Base-by-base conservation (phyloP, 2,113 vertebrate genomes). In the Myrmophylax atrothorax region DNA sequence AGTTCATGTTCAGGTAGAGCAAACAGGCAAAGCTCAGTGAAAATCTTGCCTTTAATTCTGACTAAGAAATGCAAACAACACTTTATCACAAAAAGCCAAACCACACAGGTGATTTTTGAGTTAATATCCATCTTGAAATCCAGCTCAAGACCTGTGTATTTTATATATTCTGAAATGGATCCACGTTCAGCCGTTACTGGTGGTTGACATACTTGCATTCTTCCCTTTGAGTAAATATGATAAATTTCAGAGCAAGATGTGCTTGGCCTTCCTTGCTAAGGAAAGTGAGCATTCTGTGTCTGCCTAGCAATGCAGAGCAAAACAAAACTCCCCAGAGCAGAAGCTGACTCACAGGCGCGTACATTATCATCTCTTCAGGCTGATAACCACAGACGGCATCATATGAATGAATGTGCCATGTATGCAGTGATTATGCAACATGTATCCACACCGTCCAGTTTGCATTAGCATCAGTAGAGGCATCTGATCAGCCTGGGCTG, bases 401-500 rank as follows among this genome's bases (percentile, higher is more conserved):
- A 18, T 66, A 23, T 75, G 85, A 95, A 93, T 80, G 90, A 52
- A 72, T 14, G 60, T 87, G 89, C 60, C 52, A 9, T 20, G 68
- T 17, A 70, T 38, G 92, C 77, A 77, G 92, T 2, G 17, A 67
- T 90, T 92, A 85, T 64, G 76, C 76, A 95, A 85, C 24, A 37
- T 4, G 12, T 28, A 89, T 66, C 81, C 11, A 0, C 52, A 59
- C n/a, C 0, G 5, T 85, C 91, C 95, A 79, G 59, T 31, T 74
- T 2, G 1, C 75, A 42, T 81, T 69, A 90, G 53, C 79, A 62
- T 91, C 47, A n/a, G 62, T 4, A 46, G 0, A 6, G 92, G 90
- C 50, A 14, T 87, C 94, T 97, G 96, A 86, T 87, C 91, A 63
- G 46, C n/a, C 90, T 77, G 40, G 85, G 83, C 78, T 79, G 82